Evolutionary conservation across 2,113 vertebrate genomes (phyloP), one percentile per base, ranked within the genome.

Genomic region (Oreotragus oreotragus): DNA sequence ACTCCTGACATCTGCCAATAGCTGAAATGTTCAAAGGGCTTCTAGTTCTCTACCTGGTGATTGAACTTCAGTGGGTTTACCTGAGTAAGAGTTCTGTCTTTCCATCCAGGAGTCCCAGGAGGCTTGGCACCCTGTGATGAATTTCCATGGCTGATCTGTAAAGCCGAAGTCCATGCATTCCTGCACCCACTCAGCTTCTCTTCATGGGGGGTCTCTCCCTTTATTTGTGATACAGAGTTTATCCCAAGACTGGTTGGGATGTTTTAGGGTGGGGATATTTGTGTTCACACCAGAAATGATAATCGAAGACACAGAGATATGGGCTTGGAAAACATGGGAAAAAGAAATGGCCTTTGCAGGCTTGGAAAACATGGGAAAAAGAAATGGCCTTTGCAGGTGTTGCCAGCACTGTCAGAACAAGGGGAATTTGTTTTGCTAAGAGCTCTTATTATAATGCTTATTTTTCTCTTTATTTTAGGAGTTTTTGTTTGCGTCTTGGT

Each of bases 11-110:
- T n/a, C 36, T 33, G 51, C 25, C 12, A 57, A 49, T 19, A 58
- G 33, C 87, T 95, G 97, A 70, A 88, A 98, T 98, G 98, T 81
- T 84, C 64, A 64, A 28, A 70, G 64, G 80, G 11, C 47, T 49
- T 84, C 23, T 98, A 16, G 1, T 97, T 66, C 88, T 97, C 51
- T 98, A 97, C 97, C 62, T 98, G 88, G 4, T 96, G 81, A 36
- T 87, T 49, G 91, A 91, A 33, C 55, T 98, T 0, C 55, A 49
- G 83, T 9, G 23, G 21, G 60, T 97, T 73, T 95, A 21, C 86
- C 96, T 96, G 98, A 97, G 98, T 98, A 97, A 98, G 98, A 96
- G 49, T 87, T 57, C 58, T 39, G 55, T 25, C 10, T 30, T 91
- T 60, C 55, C 17, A 1, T 5, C 14, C 3, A 13, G 21, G 51